Evolutionary conservation across 2,113 vertebrate genomes (phyloP).

Genomic region (Forbesichthys agassizii): DNA sequence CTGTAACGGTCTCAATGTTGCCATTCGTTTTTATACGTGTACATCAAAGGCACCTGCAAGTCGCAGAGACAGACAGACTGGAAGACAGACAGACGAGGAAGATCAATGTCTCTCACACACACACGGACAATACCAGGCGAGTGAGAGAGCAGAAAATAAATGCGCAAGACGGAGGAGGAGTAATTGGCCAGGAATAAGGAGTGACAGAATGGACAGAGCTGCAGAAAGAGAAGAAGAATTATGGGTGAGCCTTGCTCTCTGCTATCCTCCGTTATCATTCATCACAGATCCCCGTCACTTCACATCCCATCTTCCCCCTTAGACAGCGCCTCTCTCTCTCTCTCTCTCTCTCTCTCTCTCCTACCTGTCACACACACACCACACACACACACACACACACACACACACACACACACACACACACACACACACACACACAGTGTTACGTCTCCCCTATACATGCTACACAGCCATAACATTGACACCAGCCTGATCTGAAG

Average conservation of each 20-base stretch:
- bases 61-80: not conserved
- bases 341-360: slow-evolving; percentile 23
- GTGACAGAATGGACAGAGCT: slow-evolving; percentile 40
- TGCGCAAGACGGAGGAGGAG: slow-evolving; percentile 12
- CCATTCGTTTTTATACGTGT: not conserved
- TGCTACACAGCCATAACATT: too few species aligned
- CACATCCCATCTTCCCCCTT: slow-evolving; percentile 45
- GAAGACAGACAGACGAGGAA: not conserved
- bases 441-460: too few species aligned
- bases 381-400: not conserved
- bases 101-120: slow-evolving; percentile 5
- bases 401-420: too few species aligned
- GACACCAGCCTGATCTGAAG: too few species aligned
- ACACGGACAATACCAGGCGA: not conserved
- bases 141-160: slow-evolving; percentile 20
- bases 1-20: too few species aligned
- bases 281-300: slow-evolving; percentile 58
- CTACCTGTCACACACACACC: slow-evolving; percentile 37
- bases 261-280: slow-evolving; percentile 52
- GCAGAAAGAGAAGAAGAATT: slow-evolving; percentile 38
- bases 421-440: too few species aligned
- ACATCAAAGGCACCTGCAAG: not conserved
- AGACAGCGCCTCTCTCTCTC: slow-evolving; percentile 50
- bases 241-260: slow-evolving; percentile 48
- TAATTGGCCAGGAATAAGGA: slow-evolving; percentile 59